These are phyloP conservation scores for Megalonaias nervosa DNA, from an alignment of 1,140 invertebrate species.

Conservation along the genomic window DNA sequence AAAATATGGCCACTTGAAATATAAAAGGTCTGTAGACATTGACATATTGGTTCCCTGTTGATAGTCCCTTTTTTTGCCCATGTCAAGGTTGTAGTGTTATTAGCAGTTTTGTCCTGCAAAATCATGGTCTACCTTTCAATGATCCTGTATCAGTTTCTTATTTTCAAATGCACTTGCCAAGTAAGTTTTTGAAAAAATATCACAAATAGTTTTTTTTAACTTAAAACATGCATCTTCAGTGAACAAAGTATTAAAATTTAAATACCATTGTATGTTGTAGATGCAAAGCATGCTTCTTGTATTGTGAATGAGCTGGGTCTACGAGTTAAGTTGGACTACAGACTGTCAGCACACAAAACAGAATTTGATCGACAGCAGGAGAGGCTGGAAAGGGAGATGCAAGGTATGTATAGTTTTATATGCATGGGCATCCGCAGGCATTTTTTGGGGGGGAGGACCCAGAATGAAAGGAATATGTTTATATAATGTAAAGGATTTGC, in stretches of 20 bases:
- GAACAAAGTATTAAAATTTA: neutral
- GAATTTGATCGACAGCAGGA: slow-evolving; percentile 41
- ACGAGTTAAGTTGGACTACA: slow-evolving; percentile 32
- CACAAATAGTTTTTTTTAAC: neutral
- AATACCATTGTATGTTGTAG: slow-evolving; percentile 19
- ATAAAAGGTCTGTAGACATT: no score
- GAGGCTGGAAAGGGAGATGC: slow-evolving; percentile 46
- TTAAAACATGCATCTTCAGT: neutral
- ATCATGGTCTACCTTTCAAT: neutral
- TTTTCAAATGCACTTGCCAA: neutral
- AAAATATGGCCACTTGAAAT: no score
- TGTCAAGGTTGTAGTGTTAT: neutral
- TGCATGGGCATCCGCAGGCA: no score
- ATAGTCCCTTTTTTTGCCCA: no score
- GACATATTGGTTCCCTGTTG: no score
- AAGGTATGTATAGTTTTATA: slow-evolving; percentile 27
- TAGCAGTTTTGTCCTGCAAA: neutral
- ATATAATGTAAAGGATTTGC: no score
- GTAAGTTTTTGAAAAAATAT: neutral
- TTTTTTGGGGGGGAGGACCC: no score
- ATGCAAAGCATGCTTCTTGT: slow-evolving; percentile 36
- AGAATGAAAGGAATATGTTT: no score
- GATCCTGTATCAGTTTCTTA: neutral
- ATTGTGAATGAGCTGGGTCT: slow-evolving; percentile 45
- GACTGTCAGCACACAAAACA: slow-evolving; percentile 31